These are phyloP conservation scores for Drosophila suzukii DNA, from an alignment of 1,140 invertebrate genomes.

Conservation along the genomic window DNA sequence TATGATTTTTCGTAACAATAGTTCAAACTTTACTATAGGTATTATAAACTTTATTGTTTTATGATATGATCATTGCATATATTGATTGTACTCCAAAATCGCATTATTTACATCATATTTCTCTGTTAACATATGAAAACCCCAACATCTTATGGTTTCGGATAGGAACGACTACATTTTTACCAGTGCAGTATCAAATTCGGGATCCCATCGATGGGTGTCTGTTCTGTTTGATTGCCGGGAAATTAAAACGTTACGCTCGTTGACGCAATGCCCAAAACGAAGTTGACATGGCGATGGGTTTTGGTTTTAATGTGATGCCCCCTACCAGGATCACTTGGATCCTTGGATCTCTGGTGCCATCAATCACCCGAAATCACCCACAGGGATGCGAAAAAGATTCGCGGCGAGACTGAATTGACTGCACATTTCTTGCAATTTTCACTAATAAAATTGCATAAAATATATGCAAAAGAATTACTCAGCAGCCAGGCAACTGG, in stretches of 20 bases:
- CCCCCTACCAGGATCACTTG: slow-evolving; percentile 26
- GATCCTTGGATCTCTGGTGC: slow-evolving; percentile 2
- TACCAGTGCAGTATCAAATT: slow-evolving; percentile 21
- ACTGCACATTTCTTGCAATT: slow-evolving; percentile 52
- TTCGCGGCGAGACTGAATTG: slow-evolving; percentile 1
- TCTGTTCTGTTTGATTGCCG: slow-evolving; percentile 75
- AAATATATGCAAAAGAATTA: slow-evolving; percentile 74
- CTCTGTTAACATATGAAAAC: too few relatives aligned
- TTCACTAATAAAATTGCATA: slow-evolving; percentile 75
- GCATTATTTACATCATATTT: too few relatives aligned
- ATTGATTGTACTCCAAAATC: neutral
- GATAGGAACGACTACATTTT: neutral
- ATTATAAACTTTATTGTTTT: too few relatives aligned
- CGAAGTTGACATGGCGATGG: slow-evolving; percentile 70
- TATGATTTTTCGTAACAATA: too few relatives aligned
- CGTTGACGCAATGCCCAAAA: slow-evolving; percentile 71
- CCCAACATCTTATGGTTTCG: too few relatives aligned
- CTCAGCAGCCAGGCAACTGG: slow-evolving; percentile 16
- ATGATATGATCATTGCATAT: too few relatives aligned
- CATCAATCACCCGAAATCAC: slow-evolving; percentile 66
- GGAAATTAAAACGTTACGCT: slow-evolving; percentile 83
- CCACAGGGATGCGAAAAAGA: slow-evolving; percentile 42
- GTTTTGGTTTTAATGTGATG: slow-evolving; percentile 57
- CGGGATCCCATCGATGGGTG: slow-evolving; percentile 50
- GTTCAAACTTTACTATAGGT: too few relatives aligned